phyloP scores from a whole-genome alignment of 92 coral and sea anemone species.

The Phenganax subtilis region DNA sequence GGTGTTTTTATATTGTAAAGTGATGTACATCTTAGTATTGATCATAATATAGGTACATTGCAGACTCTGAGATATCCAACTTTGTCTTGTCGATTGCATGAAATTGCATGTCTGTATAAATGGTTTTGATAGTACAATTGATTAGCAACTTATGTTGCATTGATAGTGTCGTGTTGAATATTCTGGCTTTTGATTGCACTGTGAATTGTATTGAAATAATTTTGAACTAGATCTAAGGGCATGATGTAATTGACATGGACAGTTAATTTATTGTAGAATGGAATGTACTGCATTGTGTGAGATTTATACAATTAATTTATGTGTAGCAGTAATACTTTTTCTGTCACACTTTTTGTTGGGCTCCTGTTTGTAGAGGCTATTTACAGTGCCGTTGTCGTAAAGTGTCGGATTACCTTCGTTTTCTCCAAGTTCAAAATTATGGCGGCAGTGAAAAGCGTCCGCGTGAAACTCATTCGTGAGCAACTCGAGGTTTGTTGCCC shows the following conservation, averaged over 20 bases:
- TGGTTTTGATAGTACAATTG: too few relatives aligned
- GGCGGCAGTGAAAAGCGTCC: conserved; percentile 27
- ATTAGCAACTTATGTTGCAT: too few relatives aligned
- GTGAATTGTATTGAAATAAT: too few relatives aligned
- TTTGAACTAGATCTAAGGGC: background rate
- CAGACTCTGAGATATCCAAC: too few relatives aligned
- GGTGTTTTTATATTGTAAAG: background rate
- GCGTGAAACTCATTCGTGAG: background rate
- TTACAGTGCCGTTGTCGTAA: background rate
- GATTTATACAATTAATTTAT: background rate
- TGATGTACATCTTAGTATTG: background rate
- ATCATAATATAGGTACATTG: background rate
- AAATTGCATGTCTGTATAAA: too few relatives aligned
- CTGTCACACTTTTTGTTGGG: background rate
- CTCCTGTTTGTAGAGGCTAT: background rate
- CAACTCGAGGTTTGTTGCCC: conserved; percentile 34
- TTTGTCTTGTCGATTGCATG: too few relatives aligned
- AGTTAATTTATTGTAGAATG: background rate
- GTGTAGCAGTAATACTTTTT: background rate
- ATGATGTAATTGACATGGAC: background rate
- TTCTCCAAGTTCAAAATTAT: conserved; percentile 29
- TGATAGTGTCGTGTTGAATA: background rate
- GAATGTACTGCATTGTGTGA: background rate
- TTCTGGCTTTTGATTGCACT: background rate
- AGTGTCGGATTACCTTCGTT: background rate